These are phyloP conservation scores for Quadroppia sp. DNA, from an alignment of 2,888 invertebrate species.

Conservation along the genomic window DNA sequence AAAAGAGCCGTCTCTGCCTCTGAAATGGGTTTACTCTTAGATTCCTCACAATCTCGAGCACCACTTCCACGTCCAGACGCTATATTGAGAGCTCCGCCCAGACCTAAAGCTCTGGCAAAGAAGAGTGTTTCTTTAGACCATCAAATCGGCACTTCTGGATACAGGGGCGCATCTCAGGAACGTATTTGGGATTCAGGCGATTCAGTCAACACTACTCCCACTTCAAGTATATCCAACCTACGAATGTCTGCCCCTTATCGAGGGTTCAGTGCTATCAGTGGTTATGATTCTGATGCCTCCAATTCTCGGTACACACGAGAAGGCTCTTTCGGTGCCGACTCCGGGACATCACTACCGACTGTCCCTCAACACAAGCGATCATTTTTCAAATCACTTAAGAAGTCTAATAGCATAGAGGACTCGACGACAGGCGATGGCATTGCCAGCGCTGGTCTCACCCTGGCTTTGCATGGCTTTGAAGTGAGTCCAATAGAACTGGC, in stretches of 20 bases:
- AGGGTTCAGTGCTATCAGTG: constrained; percentile 40
- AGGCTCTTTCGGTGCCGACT: constrained; percentile 41
- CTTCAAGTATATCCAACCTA: constrained; percentile 45
- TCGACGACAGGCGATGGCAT: constrained; percentile 50
- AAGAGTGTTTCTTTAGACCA: constrained; percentile 71
- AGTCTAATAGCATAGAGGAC: constrained; percentile 75
- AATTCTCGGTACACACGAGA: constrained; percentile 40
- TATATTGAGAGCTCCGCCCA: constrained; percentile 47
- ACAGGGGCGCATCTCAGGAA: constrained; percentile 54
- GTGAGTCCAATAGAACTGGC: constrained; percentile 40
- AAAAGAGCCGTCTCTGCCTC: constrained; percentile 44
- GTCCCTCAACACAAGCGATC: constrained; percentile 59
- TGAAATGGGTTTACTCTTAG: constrained; percentile 39
- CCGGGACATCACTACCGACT: constrained; percentile 50
- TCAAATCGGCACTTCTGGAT: constrained; percentile 55
- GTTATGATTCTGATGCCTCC: constrained; percentile 47
- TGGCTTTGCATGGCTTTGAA: constrained; percentile 40
- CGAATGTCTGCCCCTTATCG: constrained; percentile 38
- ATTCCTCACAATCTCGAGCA: constrained; percentile 23
- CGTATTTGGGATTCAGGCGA: constrained; percentile 74
- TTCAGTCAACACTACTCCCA: constrained; percentile 49
- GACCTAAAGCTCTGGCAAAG: constrained; percentile 57
- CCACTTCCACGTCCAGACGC: constrained; percentile 33
- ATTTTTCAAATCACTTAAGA: constrained; percentile 67
- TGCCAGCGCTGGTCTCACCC: constrained; percentile 13